phyloP scores from a whole-genome alignment of 30 jellyfish, hydroid and myxozoan species.

The Aurelia aurita region DNA sequence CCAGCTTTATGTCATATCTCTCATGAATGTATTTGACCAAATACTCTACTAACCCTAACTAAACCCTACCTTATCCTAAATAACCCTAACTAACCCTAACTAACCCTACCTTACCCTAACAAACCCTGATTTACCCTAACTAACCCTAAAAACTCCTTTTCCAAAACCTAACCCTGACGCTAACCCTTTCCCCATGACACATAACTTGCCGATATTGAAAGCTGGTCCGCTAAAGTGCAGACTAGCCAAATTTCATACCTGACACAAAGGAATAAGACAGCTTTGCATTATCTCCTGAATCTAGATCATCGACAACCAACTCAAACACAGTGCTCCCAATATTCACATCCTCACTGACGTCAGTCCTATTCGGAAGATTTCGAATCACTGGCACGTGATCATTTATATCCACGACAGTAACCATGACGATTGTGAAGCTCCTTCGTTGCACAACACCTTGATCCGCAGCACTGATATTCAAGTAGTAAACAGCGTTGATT shows the following conservation, averaged over 20 bases:
- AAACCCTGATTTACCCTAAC: too few species aligned
- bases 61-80: too few species aligned
- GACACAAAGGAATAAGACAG: constrained; percentile 42
- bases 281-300: constrained; percentile 69
- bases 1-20: too few species aligned
- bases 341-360: constrained; percentile 58
- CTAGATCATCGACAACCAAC: constrained; percentile 63
- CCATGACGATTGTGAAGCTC: constrained; percentile 29
- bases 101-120: too few species aligned
- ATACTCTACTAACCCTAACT: too few species aligned
- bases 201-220: too few species aligned
- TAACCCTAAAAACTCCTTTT: too few species aligned
- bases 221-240: too few species aligned
- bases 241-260: constrained; percentile 49
- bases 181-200: too few species aligned
- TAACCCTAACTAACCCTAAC: too few species aligned
- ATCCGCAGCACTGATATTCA: constrained; percentile 74
- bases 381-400: constrained; percentile 72
- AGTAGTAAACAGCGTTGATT: constrained; percentile 4
- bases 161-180: too few species aligned
- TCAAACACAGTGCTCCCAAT: constrained; percentile 46
- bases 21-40: too few species aligned
- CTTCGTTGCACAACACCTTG: constrained; percentile 20
- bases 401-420: constrained; percentile 61
- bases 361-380: constrained; percentile 57